Evolutionary conservation across 2,888 invertebrate genomes (phyloP).

Genomic region (Biston stratarius): DNA sequence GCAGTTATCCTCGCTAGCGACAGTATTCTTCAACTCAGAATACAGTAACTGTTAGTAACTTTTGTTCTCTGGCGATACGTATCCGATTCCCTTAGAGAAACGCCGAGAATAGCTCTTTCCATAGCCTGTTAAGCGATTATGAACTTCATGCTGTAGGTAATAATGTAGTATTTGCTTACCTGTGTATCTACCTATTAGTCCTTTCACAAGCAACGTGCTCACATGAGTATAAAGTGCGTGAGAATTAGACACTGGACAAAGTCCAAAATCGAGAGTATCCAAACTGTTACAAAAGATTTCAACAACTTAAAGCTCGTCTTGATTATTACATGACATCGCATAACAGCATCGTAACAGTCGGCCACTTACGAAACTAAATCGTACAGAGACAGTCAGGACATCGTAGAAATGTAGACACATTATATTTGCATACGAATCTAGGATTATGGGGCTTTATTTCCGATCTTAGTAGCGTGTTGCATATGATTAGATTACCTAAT

Average conservation of each 20-base stretch:
- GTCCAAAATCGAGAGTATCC: background rate
- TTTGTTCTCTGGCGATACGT: too few species aligned
- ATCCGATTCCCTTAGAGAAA: too few species aligned
- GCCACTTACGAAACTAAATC: conserved; percentile 17
- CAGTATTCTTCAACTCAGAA: too few species aligned
- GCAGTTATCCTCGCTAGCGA: too few species aligned
- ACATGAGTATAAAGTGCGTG: background rate
- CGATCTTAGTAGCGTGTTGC: conserved; percentile 27
- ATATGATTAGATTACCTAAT: conserved; percentile 42
- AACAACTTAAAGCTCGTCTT: conserved; percentile 19
- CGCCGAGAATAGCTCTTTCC: too few species aligned
- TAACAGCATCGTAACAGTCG: conserved; percentile 16
- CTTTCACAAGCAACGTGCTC: background rate
- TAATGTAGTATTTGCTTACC: too few species aligned
- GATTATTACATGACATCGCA: conserved; percentile 7
- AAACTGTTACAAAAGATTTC: background rate
- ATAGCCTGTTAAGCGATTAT: too few species aligned
- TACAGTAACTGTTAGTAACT: too few species aligned
- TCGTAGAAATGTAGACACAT: conserved; percentile 33
- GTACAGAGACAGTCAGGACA: conserved; percentile 29
- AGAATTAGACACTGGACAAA: background rate
- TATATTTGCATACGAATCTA: conserved; percentile 41
- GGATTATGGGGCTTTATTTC: conserved; percentile 29
- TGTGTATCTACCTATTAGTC: background rate
- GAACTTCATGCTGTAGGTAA: too few species aligned